These are phyloP conservation scores for Suncus etruscus DNA, from an alignment of 2,113 vertebrate genomes.

Conservation along the genomic window DNA sequence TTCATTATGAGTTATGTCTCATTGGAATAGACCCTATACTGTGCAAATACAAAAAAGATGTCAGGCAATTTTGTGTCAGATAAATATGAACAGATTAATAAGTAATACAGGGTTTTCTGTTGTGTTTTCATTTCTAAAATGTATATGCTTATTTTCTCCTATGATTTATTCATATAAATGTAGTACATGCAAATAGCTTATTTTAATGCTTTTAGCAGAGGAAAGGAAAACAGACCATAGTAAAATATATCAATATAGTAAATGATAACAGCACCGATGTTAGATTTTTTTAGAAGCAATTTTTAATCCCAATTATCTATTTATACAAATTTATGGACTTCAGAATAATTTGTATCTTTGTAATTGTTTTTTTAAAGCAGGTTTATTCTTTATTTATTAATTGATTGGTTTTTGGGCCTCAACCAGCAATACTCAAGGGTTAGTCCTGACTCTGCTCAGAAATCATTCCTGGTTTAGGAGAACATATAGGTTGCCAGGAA, in stretches of 20 bases:
- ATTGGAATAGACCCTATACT: slow-evolving; percentile 23
- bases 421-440: too few relatives aligned
- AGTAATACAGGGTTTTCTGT: neutral
- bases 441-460: too few relatives aligned
- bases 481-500: too few relatives aligned
- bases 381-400: too few relatives aligned
- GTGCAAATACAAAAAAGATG: neutral
- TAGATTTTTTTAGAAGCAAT: too few relatives aligned
- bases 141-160: neutral
- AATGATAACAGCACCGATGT: neutral
- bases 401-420: too few relatives aligned
- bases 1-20: slow-evolving; percentile 16
- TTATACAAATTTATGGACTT: too few relatives aligned
- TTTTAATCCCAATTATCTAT: too few relatives aligned
- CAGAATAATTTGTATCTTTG: too few relatives aligned
- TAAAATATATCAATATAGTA: neutral
- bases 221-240: slow-evolving; percentile 5
- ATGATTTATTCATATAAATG: neutral
- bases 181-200: slow-evolving; percentile 4
- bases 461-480: too few relatives aligned
- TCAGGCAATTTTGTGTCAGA: neutral
- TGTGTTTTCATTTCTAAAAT: slow-evolving; percentile 11
- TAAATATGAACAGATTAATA: neutral
- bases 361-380: too few relatives aligned
- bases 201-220: neutral